Base-by-base conservation (phyloP, 1,140 invertebrate genomes). In the Tetramorium parvispinum region DNA sequence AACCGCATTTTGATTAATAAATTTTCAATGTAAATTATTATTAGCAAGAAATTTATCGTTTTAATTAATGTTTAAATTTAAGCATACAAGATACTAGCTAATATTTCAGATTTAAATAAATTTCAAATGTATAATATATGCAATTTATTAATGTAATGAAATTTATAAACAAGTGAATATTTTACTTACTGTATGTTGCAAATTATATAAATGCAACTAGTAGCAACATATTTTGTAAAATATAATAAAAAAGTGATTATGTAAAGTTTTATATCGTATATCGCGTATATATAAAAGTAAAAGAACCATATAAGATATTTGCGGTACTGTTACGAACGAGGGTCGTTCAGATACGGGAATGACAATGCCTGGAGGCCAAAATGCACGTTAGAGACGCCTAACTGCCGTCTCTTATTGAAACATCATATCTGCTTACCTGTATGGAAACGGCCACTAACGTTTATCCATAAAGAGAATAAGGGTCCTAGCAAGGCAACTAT, bases 381-480 rank as follows among this genome's bases (percentile, higher is more conserved):
- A 88, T 86, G 86, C 91, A 93, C 93, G 85, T 94, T 92, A 91
- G 93, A 91, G 93, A 68, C 88, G 71, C 37, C 88, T 89, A 93
- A 94, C 92, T 91, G 91, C 91, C 81, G 76, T 59, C 83, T 93
- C 91, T 94, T 93, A 94, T 94, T 94, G 93, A 94, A 94, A 94
- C 90, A 91, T 93, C 92, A 90, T 91, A 86, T 91, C 91, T 88
- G 89, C 85, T 92, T 86, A 77, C 85, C 32, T 57, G 65, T 87
- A 86, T 81, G 87, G 61, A 85, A 86, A 87, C 87, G 78, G 79
- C 87, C 68, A 75, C 86, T 71, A 88, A 86, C 90, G 88, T 88
- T 93, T 92, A 90, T 92, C 92, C 88, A 92, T 93, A 93, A 91
- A 89, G 85, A 81, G 85, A 91, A 93, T 92, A 32, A 32, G 3